These are phyloP conservation scores for Takifugu bimaculatus DNA, from an alignment of 2,113 vertebrate species.

Conservation along the genomic window DNA sequence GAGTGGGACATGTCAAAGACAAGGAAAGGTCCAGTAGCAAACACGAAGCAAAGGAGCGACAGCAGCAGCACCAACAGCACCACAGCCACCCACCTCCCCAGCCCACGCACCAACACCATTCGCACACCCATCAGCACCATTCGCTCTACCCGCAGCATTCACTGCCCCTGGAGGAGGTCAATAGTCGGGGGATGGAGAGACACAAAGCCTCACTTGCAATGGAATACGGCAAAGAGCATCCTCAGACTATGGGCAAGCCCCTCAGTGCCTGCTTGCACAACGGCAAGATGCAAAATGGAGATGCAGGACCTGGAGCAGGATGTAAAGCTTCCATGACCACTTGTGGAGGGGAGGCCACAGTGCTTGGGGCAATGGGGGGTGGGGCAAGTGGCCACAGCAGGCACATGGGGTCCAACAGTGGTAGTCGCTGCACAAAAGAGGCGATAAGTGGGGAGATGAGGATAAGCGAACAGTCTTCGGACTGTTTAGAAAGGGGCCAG, in stretches of 20 bases:
- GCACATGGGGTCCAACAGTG: slow-evolving; percentile 54
- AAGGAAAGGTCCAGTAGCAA: slow-evolving; percentile 82
- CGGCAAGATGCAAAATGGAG: slow-evolving; percentile 85
- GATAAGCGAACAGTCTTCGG: slow-evolving; percentile 83
- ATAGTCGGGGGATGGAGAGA: slow-evolving; percentile 76
- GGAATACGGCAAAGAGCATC: slow-evolving; percentile 83
- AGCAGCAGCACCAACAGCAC: slow-evolving; percentile 66
- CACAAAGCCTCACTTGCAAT: slow-evolving; percentile 80
- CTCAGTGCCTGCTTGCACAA: slow-evolving; percentile 88
- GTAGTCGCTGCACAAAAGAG: slow-evolving; percentile 78
- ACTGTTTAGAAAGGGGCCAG: slow-evolving; percentile 88
- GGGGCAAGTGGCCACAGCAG: slow-evolving; percentile 69
- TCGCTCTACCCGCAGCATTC: slow-evolving; percentile 68
- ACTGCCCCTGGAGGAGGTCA: slow-evolving; percentile 75
- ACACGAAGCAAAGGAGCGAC: slow-evolving; percentile 81
- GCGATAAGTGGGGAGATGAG: slow-evolving; percentile 75
- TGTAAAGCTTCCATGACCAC: slow-evolving; percentile 78
- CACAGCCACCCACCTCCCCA: slow-evolving; percentile 77
- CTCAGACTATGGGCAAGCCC: slow-evolving; percentile 77
- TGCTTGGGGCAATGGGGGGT: slow-evolving; percentile 69
- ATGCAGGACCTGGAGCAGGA: slow-evolving; percentile 59
- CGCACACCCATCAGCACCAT: slow-evolving; percentile 78
- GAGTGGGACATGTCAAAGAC: slow-evolving; percentile 80
- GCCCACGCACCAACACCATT: slow-evolving; percentile 79
- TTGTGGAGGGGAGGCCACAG: slow-evolving; percentile 77